phyloP scores from a whole-genome alignment of 2,113 vertebrate species.

The Oncorhynchus clarkii region DNA sequence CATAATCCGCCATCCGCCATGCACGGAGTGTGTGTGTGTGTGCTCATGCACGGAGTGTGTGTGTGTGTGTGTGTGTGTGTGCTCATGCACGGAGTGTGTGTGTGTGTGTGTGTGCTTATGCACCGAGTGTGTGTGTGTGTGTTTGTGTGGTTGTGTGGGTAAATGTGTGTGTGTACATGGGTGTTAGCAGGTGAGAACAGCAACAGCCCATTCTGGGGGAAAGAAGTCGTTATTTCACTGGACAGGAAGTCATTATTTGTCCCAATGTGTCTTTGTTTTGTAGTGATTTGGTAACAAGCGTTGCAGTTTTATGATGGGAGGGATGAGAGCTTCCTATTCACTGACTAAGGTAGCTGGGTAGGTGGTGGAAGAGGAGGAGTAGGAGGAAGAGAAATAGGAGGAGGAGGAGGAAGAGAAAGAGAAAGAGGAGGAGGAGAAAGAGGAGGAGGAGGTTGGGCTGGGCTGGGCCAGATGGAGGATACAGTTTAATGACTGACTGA shows the following conservation, averaged over 20 bases:
- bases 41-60: too few relatives aligned
- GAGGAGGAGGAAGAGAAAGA: too few relatives aligned
- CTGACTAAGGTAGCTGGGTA: constrained; percentile 44
- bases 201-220: background rate
- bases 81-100: too few relatives aligned
- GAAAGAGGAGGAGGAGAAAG: too few relatives aligned
- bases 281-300: constrained; percentile 20
- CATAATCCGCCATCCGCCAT: constrained; percentile 35
- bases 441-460: too few relatives aligned
- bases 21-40: too few relatives aligned
- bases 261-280: constrained; percentile 7
- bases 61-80: too few relatives aligned
- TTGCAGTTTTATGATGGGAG: constrained; percentile 20
- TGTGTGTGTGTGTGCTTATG: too few relatives aligned
- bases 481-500: constrained; percentile 1
- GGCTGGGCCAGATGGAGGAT: constrained; percentile 22
- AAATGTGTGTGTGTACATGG: too few relatives aligned
- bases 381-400: too few relatives aligned
- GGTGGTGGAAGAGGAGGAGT: too few relatives aligned
- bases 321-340: constrained; percentile 43
- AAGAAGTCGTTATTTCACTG: background rate
- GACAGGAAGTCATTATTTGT: constrained; percentile 22
- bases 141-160: background rate
- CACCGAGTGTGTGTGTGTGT: background rate
- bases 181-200: background rate